A percentile compares a stretch with the other conserved stretches of the same genome.
Conservation (phyloP, 1,140 invertebrate species). For the Aethina tumida region DNA sequence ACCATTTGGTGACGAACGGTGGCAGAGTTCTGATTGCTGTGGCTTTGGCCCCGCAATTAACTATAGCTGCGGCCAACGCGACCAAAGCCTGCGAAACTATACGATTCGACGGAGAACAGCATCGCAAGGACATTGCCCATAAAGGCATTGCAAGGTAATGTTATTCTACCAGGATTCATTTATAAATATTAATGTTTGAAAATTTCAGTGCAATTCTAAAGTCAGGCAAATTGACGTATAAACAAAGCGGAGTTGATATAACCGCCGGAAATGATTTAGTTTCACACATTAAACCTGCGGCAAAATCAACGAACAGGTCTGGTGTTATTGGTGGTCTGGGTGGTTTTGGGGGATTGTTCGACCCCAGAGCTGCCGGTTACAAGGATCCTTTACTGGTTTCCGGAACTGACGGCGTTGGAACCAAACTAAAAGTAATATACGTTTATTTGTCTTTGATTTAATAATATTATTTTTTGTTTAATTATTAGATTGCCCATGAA, state of each 20-base stretch:
- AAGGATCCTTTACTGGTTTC: constrained; percentile 83
- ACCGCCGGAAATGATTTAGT: constrained; percentile 81
- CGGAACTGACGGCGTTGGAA: constrained; percentile 94
- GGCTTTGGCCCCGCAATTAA: constrained; percentile 54
- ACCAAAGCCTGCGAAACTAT: constrained; percentile 58
- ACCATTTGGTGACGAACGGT: constrained; percentile 73
- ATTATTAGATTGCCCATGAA: constrained; percentile 67
- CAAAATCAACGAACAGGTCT: constrained; percentile 52
- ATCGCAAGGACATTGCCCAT: constrained; percentile 81
- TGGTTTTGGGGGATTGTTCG: constrained; percentile 90
- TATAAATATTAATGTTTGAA: too few species aligned
- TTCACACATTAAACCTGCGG: constrained; percentile 68
- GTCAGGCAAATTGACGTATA: constrained; percentile 68
- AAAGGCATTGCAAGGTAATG: constrained; percentile 72
- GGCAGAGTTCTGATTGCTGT: constrained; percentile 84
- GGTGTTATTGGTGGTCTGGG: constrained; percentile 78
- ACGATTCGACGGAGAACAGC: constrained; percentile 75
- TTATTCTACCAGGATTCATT: too few species aligned
- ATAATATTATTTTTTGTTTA: too few species aligned
- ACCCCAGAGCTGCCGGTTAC: constrained; percentile 53
- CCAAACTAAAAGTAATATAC: constrained; percentile 72
- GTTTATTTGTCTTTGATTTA: too few species aligned
- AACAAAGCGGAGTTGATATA: constrained; percentile 88
- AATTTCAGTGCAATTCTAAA: constrained; percentile 40
- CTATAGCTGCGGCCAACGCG: constrained; percentile 60